A percentile compares a stretch with the other conserved stretches of the same genome.
Conservation (phyloP, 1,140 invertebrate species). For the Brachionus rubens region DNA sequence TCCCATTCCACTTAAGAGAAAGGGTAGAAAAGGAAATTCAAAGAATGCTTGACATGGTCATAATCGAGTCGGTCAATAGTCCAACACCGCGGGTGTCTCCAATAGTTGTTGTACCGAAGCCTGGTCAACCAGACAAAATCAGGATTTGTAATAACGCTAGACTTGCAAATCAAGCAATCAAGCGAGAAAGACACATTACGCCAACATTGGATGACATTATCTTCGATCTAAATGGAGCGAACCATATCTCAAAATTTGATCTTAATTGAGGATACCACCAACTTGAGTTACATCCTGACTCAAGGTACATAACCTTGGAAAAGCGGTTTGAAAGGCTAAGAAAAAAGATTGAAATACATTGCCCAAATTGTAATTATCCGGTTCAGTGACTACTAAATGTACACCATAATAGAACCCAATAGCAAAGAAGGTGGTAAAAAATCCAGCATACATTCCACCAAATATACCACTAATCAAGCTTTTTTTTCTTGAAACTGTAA, state of each 20-base stretch:
- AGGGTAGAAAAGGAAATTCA: neutral
- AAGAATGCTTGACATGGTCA: neutral
- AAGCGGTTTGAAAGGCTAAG: too few relatives aligned
- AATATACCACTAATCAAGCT: too few relatives aligned
- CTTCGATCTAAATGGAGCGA: slow-evolving; percentile 45
- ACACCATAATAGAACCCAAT: too few relatives aligned
- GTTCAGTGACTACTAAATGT: too few relatives aligned
- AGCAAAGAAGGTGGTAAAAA: too few relatives aligned
- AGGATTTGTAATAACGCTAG: neutral
- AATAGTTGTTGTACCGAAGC: neutral
- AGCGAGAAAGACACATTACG: slow-evolving; percentile 39
- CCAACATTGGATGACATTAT: slow-evolving; percentile 47
- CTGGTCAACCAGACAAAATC: neutral
- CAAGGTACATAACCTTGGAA: slow-evolving; percentile 48
- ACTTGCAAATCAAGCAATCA: slow-evolving; percentile 31
- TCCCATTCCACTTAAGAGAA: neutral
- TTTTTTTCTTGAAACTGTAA: too few relatives aligned
- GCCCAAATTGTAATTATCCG: too few relatives aligned
- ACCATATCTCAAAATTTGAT: slow-evolving; percentile 48
- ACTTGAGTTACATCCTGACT: slow-evolving; percentile 47
- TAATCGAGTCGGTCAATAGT: neutral
- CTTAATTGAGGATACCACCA: slow-evolving; percentile 50
- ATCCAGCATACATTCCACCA: too few relatives aligned
- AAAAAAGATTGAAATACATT: too few relatives aligned
- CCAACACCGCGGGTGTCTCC: neutral